Evolutionary conservation across 2,113 vertebrate genomes (phyloP), one percentile per base, ranked within the genome.

Genomic region (Amphilophus citrinellus): DNA sequence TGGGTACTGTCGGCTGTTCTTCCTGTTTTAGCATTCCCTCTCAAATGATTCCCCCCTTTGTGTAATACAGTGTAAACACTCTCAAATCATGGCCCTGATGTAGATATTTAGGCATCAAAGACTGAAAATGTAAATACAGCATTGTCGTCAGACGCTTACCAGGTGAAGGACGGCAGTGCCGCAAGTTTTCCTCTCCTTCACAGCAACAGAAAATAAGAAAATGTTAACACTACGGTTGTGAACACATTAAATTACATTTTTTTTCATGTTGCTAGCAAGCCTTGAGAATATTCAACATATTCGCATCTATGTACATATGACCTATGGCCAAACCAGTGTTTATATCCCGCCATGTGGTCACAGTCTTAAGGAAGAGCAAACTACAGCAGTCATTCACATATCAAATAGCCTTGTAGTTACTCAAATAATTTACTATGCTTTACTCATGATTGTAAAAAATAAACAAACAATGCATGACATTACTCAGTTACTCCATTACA

Each of bases 21-120:
- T 93, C 89, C 93, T 92, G 60, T 65, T 92, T 88, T 57, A 86
- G 86, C 53, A 8, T 90, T 91, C 79, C n/a, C 57, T 86, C 53
- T 87, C 56, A 62, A 85, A 83, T 39, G 78, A 88, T 73, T 79
- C 65, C 14, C 61, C 62, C 56, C 68, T 32, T 73, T 63, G 61
- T 39, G 14, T 35, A 44, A 77, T 15, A 6, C 20, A 84, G 30
- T 66, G 82, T 87, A 88, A 93, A 91, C 88, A 90, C 76, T 58
- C 22, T 61, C 22, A 79, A 76, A 71, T 83, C 73, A 53, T 4
- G 20, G 4, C 76, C 81, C 77, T 66, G 61, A 80, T 83, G 84
- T 73, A 68, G 62, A 78, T 35, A 42, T 82, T 66, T 44, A 68
- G 75, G 77, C 62, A 73, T 79, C n/a, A 75, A 77, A 82, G 79